Percentiles rank a stretch among this genome's conserved stretches.
Evolutionary conservation across 1,140 invertebrate genomes (phyloP).

Genomic region (Acromyrmex charruanus): DNA sequence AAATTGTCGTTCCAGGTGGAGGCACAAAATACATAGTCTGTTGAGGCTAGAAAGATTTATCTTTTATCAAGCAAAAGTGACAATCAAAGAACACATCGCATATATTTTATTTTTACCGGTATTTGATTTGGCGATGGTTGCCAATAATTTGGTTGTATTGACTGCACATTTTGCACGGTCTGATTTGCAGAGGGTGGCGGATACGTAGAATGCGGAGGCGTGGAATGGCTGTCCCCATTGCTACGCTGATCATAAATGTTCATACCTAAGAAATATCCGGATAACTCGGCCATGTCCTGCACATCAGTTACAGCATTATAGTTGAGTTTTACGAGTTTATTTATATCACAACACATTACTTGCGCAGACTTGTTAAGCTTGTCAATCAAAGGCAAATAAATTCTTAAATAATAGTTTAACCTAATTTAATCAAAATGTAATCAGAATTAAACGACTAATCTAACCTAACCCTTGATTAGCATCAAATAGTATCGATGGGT

Average conservation of each 20-base stretch:
- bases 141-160: constrained; percentile 83
- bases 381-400: not conserved
- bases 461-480: too few relatives aligned
- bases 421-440: not conserved
- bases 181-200: constrained; percentile 79
- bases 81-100: not conserved
- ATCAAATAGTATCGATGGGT: too few relatives aligned
- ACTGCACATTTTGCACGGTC: constrained; percentile 74
- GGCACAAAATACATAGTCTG: constrained; percentile 85
- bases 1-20: constrained; percentile 80
- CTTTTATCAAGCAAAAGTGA: not conserved
- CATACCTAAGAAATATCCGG: constrained; percentile 85
- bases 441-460: too few relatives aligned
- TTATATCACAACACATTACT: not conserved
- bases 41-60: constrained; percentile 76
- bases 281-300: constrained; percentile 82
- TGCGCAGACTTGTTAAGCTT: not conserved
- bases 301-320: not conserved
- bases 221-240: constrained; percentile 79
- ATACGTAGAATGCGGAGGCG: constrained; percentile 79
- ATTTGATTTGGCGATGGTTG: constrained; percentile 82
- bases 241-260: constrained; percentile 84
- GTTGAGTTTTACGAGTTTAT: not conserved
- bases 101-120: constrained; percentile 68
- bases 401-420: not conserved